phyloP scores from a whole-genome alignment of 1,140 invertebrate species.

The Brachionus plicatilis region DNA sequence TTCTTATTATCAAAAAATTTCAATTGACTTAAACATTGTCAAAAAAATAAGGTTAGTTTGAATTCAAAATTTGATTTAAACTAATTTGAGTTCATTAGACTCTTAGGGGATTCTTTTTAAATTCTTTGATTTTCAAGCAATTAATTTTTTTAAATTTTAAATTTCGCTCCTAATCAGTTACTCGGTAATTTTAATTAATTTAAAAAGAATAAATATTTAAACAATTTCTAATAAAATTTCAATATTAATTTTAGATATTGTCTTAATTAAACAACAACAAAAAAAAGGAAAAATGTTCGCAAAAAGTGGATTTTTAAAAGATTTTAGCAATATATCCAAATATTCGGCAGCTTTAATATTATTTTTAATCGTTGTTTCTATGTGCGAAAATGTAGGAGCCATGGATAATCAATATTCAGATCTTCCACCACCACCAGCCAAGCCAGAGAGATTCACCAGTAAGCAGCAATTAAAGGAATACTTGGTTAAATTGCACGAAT shows the following conservation, averaged over 20 bases:
- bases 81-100: not conserved
- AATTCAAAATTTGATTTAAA: not conserved
- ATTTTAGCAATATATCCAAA: not conserved
- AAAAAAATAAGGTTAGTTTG: not conserved
- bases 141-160: not conserved
- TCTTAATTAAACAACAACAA: not conserved
- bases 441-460: slow-evolving; percentile 25
- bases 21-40: not conserved
- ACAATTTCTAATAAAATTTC: not conserved
- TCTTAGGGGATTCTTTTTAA: not conserved
- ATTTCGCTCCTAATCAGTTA: not conserved
- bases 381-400: not conserved
- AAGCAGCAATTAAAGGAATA: slow-evolving; percentile 36
- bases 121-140: too few relatives aligned
- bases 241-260: not conserved
- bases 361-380: not conserved
- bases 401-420: slow-evolving; percentile 29
- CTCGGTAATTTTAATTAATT: not conserved
- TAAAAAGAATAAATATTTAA: not conserved
- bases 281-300: not conserved
- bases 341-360: not conserved
- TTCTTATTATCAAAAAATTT: too few relatives aligned
- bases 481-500: slow-evolving; percentile 39
- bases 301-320: not conserved
- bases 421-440: slow-evolving; percentile 37